phyloP scores from a whole-genome alignment of 2,888 invertebrate genomes.

The Athalia circularis region DNA sequence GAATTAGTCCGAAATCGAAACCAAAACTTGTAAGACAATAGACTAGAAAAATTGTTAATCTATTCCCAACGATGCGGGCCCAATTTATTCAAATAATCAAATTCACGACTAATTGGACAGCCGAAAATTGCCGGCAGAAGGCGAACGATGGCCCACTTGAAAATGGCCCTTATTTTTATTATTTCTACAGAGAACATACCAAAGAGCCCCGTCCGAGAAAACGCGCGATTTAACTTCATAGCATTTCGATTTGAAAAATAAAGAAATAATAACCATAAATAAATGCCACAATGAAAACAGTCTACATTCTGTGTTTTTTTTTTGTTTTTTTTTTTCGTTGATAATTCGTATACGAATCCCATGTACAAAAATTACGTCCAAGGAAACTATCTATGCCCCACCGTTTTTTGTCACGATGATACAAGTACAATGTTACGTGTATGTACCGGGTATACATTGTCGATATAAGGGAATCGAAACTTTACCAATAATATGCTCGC shows the following conservation, averaged over 20 bases:
- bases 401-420: conserved; percentile 7
- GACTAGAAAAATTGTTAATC: conserved; percentile 6
- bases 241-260: not conserved
- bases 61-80: not conserved
- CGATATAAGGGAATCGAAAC: not conserved
- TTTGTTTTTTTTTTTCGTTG: conserved; percentile 31
- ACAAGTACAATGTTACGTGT: not conserved
- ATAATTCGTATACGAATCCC: not conserved
- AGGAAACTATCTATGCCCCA: too few relatives aligned
- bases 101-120: conserved; percentile 28
- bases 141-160: conserved; percentile 29
- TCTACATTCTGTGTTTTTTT: conserved; percentile 27
- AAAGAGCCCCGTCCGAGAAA: conserved; percentile 66
- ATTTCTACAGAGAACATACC: conserved; percentile 64
- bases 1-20: conserved; percentile 19
- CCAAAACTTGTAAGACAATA: not conserved
- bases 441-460: not conserved
- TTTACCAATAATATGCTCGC: not conserved
- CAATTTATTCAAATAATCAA: not conserved
- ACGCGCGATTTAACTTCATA: conserved; percentile 30
- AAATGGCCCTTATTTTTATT: conserved; percentile 43
- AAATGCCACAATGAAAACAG: not conserved
- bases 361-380: conserved; percentile 5
- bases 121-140: conserved; percentile 17
- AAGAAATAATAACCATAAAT: not conserved